Conservation (phyloP, 2,888 invertebrate genomes). For the Tupiocoris notatus region DNA sequence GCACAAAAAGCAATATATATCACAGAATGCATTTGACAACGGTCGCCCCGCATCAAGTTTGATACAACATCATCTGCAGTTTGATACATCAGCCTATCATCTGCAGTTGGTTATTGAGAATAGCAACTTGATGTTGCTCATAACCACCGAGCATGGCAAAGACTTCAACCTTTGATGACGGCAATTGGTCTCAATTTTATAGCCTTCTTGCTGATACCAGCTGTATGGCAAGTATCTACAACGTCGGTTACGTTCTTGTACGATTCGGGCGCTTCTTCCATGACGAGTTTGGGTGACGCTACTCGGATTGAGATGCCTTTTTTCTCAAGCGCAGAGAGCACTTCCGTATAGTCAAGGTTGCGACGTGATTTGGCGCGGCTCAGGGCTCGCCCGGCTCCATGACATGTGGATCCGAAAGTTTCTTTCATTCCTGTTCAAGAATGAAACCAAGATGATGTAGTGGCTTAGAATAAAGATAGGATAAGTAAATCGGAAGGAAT, state of each 20-base stretch:
- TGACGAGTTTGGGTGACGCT: conserved; percentile 97
- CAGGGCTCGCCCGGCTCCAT: conserved; percentile 95
- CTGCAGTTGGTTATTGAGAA: too few species aligned
- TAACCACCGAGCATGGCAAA: neutral
- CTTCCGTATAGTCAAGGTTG: conserved; percentile 90
- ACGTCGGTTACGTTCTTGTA: conserved; percentile 99
- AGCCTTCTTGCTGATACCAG: conserved; percentile 95
- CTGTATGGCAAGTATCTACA: conserved; percentile 95
- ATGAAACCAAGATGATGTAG: too few species aligned
- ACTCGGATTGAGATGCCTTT: conserved; percentile 93
- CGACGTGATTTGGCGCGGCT: conserved; percentile 96
- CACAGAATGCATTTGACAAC: neutral
- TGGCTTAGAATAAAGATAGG: too few species aligned
- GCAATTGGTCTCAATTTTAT: conserved; percentile 96
- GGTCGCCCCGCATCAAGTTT: neutral
- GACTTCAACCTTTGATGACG: conserved; percentile 89
- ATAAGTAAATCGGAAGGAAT: too few species aligned
- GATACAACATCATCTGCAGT: too few species aligned
- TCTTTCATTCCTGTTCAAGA: conserved; percentile 94
- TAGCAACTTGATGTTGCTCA: too few species aligned
- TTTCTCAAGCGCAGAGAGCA: conserved; percentile 76
- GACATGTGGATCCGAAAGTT: conserved; percentile 99
- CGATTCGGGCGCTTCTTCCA: conserved; percentile 99
- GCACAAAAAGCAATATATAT: neutral
- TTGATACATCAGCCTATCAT: too few species aligned